A percentile compares a stretch with the other conserved stretches of the same genome.
phyloP scores from a whole-genome alignment of 2,797 vertebrate species.

The Knipowitschia caucasica region DNA sequence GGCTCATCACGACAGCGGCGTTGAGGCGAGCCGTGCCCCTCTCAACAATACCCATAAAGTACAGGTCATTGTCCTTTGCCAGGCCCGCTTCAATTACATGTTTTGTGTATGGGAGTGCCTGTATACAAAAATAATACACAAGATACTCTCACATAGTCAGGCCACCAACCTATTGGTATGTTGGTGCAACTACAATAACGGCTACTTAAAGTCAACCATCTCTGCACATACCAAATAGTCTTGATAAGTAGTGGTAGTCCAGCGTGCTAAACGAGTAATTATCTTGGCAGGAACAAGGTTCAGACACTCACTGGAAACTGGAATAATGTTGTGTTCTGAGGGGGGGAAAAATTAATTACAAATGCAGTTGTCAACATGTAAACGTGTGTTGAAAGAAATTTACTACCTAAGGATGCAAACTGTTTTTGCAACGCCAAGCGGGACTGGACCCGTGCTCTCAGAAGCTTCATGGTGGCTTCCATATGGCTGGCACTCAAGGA shows the following conservation, averaged over 20 bases:
- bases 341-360: constrained; percentile 20
- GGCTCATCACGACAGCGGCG: constrained; percentile 86
- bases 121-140: constrained; percentile 6
- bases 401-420: constrained; percentile 89
- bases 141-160: too few species aligned
- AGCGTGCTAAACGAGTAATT: constrained; percentile 86
- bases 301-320: constrained; percentile 89
- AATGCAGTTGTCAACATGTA: neutral
- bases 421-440: constrained; percentile 93
- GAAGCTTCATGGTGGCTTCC: constrained; percentile 92
- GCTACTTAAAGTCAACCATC: neutral
- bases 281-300: constrained; percentile 92
- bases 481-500: constrained; percentile 94
- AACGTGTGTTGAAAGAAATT: neutral
- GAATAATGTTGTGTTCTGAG: constrained; percentile 91
- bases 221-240: constrained; percentile 82
- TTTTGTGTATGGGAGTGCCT: constrained; percentile 85
- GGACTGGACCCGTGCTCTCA: constrained; percentile 86
- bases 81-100: constrained; percentile 86
- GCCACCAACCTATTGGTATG: too few species aligned
- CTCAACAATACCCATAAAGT: constrained; percentile 89
- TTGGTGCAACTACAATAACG: too few species aligned
- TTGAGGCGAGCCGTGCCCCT: constrained; percentile 93
- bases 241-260: constrained; percentile 82
- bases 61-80: constrained; percentile 88